phyloP scores from a whole-genome alignment of 1,140 invertebrate species.

The Drosophila santomea region DNA sequence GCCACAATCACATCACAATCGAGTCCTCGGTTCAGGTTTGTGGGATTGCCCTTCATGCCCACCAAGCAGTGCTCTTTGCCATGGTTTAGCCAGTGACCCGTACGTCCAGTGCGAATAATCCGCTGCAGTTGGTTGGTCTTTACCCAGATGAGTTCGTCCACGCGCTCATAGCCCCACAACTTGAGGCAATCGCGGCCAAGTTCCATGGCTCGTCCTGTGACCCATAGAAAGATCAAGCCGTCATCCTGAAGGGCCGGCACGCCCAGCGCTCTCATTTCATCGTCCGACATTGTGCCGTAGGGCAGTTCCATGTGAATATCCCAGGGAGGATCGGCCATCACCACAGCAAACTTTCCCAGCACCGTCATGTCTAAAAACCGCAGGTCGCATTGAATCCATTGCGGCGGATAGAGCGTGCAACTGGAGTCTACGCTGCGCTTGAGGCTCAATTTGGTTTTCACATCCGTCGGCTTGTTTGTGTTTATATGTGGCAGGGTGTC shows the following conservation, averaged over 20 bases:
- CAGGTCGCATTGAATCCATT: constrained; percentile 99
- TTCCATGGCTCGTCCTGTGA: constrained; percentile 99
- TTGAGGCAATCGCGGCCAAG: constrained; percentile 96
- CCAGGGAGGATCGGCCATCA: constrained; percentile 99
- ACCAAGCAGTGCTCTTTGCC: constrained; percentile 99
- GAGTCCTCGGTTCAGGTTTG: constrained; percentile 95
- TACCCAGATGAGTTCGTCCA: constrained; percentile 99
- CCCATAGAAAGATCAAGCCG: constrained; percentile 98
- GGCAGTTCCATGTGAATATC: constrained; percentile 97
- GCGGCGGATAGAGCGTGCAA: constrained; percentile 92
- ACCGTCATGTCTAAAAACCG: constrained; percentile 98
- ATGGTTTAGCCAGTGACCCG: constrained; percentile 99
- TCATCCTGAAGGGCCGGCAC: constrained; percentile 96
- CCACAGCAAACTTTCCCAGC: constrained; percentile 96
- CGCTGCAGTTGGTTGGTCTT: constrained; percentile 99
- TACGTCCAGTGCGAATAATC: constrained; percentile 97
- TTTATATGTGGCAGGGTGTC: constrained; percentile 86
- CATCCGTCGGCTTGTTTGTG: constrained; percentile 81
- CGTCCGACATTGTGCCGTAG: constrained; percentile 99
- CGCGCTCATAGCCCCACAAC: constrained; percentile 97
- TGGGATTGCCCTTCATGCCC: constrained; percentile 97
- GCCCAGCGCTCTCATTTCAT: constrained; percentile 98
- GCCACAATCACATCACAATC: constrained; percentile 99
- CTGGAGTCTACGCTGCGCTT: constrained; percentile 84
- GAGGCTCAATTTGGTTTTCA: constrained; percentile 76